Percentiles rank a stretch among this genome's conserved stretches.
Evolutionary conservation across 2,888 invertebrate species (phyloP).

Genomic region (Mesorhabditis belari): DNA sequence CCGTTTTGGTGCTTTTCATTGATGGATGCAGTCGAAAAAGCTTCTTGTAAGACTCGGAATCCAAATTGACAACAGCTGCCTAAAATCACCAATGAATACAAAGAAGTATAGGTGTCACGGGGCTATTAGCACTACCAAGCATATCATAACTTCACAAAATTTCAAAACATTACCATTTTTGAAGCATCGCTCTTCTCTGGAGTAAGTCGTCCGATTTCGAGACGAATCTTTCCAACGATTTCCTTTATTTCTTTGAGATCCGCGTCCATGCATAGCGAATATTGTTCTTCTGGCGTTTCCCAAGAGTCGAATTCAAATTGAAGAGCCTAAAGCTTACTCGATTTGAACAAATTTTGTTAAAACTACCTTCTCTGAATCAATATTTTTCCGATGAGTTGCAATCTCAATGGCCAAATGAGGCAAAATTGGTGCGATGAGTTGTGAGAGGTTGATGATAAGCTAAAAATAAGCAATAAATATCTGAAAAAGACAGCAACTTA

Average conservation of each 20-base stretch:
- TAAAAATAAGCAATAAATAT: not conserved
- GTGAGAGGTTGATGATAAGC: conserved; percentile 17
- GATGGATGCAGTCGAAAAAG: too few relatives aligned
- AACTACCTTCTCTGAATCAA: conserved; percentile 14
- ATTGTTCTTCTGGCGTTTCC: too few relatives aligned
- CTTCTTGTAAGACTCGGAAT: not conserved
- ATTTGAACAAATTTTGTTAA: not conserved
- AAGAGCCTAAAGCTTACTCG: not conserved
- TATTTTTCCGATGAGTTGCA: conserved; percentile 26
- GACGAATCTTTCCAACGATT: not conserved
- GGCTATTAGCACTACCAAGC: not conserved
- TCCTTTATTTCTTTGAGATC: not conserved
- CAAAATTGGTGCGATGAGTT: conserved; percentile 40
- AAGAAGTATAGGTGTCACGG: not conserved
- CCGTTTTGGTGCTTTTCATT: not conserved
- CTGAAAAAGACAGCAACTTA: not conserved
- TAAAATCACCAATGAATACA: not conserved
- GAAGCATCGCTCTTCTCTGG: not conserved
- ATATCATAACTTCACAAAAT: not conserved
- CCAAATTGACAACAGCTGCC: not conserved
- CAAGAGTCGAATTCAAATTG: not conserved
- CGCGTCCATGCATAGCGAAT: too few relatives aligned
- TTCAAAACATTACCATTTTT: not conserved
- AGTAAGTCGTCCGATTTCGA: not conserved
- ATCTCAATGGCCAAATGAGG: conserved; percentile 46